Percentiles rank a stretch among this genome's conserved stretches.
Evolutionary conservation across 2,888 invertebrate genomes (phyloP).

Genomic region (Synergus gifuensis): DNA sequence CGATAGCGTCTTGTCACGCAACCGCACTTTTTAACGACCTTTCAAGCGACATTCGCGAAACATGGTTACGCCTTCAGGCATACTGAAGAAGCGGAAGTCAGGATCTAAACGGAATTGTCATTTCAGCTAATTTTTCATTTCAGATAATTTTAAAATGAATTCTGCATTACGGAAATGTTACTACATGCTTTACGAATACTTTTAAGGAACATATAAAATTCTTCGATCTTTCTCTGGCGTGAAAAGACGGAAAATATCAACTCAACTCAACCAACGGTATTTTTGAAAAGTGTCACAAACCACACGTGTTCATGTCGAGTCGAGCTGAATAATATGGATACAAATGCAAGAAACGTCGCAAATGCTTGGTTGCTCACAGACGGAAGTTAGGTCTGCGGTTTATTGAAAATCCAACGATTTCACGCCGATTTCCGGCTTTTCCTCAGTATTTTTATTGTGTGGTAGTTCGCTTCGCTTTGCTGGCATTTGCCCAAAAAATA

Average conservation of each 20-base stretch:
- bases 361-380: slow-evolving; percentile 3
- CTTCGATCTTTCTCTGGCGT: background rate
- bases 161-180: background rate
- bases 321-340: background rate
- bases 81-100: slow-evolving; percentile 1
- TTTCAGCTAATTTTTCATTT: slow-evolving; percentile 16
- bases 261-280: background rate
- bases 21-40: slow-evolving; percentile 27
- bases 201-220: no score
- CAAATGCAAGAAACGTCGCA: slow-evolving; percentile 7
- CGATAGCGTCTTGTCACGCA: slow-evolving; percentile 34
- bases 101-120: background rate
- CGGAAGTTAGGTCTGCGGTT: slow-evolving; percentile 2
- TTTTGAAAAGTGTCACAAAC: slow-evolving; percentile 19
- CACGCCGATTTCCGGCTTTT: slow-evolving; percentile 10
- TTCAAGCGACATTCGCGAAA: background rate
- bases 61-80: slow-evolving; percentile 15
- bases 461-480: background rate
- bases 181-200: no score
- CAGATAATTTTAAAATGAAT: background rate
- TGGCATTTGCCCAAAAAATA: background rate
- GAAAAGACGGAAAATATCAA: background rate
- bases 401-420: slow-evolving; percentile 27
- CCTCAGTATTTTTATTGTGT: background rate
- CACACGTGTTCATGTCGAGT: slow-evolving; percentile 8